Conservation (phyloP, 2,888 invertebrate species). For the Phlogophora meticulosa region DNA sequence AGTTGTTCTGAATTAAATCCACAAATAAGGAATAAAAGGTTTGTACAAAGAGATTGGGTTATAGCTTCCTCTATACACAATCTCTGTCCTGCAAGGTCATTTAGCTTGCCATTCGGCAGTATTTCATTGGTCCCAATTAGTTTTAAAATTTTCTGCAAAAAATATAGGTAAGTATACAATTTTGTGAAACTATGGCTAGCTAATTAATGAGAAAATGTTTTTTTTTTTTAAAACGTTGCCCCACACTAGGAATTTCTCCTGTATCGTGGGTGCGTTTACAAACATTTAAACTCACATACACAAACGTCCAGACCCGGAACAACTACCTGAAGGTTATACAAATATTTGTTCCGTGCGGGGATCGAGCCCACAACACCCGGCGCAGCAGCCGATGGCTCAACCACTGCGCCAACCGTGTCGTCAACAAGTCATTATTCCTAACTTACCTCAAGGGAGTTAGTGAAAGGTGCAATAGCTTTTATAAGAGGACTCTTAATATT, state of each 20-base stretch:
- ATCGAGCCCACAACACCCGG: no score
- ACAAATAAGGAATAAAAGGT: slow-evolving; percentile 91
- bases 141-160: slow-evolving; percentile 80
- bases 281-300: no score
- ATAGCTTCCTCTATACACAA: slow-evolving; percentile 88
- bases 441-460: slow-evolving; percentile 88
- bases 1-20: slow-evolving; percentile 90
- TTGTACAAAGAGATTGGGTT: slow-evolving; percentile 91
- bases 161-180: neutral
- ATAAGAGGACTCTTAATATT: slow-evolving; percentile 88
- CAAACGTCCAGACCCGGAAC: no score
- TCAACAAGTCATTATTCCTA: neutral
- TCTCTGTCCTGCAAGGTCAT: slow-evolving; percentile 85
- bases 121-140: slow-evolving; percentile 90
- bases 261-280: no score
- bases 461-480: slow-evolving; percentile 84
- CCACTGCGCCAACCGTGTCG: no score
- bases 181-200: neutral
- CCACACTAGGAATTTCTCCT: no score
- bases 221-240: no score
- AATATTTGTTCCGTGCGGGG: no score
- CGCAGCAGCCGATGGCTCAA: no score
- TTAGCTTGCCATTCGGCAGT: slow-evolving; percentile 89
- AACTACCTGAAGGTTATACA: neutral
- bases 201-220: neutral